Conservation (phyloP, 2,888 invertebrate genomes). For the Exocentrus adspersus region DNA sequence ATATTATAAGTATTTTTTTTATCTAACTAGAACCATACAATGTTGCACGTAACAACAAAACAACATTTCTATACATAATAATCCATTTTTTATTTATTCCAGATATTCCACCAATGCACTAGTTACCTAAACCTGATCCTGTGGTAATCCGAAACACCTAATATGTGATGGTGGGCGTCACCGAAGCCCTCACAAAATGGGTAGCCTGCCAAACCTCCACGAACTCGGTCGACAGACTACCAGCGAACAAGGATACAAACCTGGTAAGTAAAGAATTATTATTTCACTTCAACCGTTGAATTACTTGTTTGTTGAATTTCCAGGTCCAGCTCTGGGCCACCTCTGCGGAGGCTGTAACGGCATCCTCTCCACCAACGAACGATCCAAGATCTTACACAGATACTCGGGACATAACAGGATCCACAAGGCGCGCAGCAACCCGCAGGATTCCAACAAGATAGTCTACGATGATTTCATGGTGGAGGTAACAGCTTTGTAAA, state of each 20-base stretch:
- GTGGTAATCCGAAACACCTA: constrained; percentile 22
- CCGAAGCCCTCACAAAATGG: constrained; percentile 63
- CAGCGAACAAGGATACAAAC: constrained; percentile 37
- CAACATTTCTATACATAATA: too few relatives aligned
- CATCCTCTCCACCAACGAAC: constrained; percentile 52
- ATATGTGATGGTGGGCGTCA: constrained; percentile 42
- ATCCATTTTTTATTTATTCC: too few relatives aligned
- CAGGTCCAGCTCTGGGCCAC: constrained; percentile 55
- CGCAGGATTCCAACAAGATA: constrained; percentile 54
- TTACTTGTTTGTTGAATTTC: too few relatives aligned
- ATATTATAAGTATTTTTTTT: too few relatives aligned
- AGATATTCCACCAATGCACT: too few relatives aligned
- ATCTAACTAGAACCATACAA: too few relatives aligned
- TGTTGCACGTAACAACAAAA: too few relatives aligned
- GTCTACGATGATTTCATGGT: constrained; percentile 57
- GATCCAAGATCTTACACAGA: constrained; percentile 55
- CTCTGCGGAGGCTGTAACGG: constrained; percentile 52
- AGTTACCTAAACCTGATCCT: too few relatives aligned
- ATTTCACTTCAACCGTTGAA: too few relatives aligned
- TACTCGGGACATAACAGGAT: constrained; percentile 57
- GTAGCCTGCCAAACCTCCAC: constrained; percentile 74
- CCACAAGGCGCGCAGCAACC: constrained; percentile 56
- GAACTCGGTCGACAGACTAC: constrained; percentile 65
- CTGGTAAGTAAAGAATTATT: too few relatives aligned
- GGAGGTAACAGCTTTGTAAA: constrained; percentile 55